Base-by-base conservation (phyloP, 2,797 vertebrate species). In the Syngnathus rostellatus region DNA sequence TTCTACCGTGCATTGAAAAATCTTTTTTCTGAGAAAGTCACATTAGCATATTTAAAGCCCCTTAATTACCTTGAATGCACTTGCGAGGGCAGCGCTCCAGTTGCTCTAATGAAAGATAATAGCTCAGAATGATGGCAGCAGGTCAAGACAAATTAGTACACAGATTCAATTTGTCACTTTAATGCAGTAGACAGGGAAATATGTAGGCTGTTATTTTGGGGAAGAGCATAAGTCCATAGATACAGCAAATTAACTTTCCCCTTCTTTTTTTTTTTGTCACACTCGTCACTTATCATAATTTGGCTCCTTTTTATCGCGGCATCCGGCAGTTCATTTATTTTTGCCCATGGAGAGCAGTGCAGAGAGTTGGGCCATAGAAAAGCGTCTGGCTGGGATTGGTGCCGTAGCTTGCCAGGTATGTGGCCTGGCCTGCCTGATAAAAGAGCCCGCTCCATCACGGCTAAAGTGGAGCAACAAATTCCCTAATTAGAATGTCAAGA, bases 381-480 rank as follows among this genome's bases (percentile, higher is more conserved):
- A 65, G 60, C 67, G 53, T 64, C 79, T 82, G 84, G 84, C 85
- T 72, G 60, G 1, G 61, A 66, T 40, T 70, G 76, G 71, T 73
- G 70, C 79, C 21, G 8, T 64, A 73, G 73, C 72, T 70, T 87
- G 87, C 87, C 87, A 88, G 85, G 79, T 89, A 79, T 81, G 77
- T 77, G 77, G 85, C 75, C 86, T 90, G 87, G 81, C 63, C 82
- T 68, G 70, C 62, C 75, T 75, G 87, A 90, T 90, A 88, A 88
- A 62, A 82, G 80, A 79, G 75, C 74, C 62, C 43, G 72, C 77
- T 88, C 75, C 76, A 85, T 88, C 83, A 84, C 75, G 45, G 79
- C 78, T 81, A 79, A 87, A 86, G 70, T 71, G 72, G 72, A 79
- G 85, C 83, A 82, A 74, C 76, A 86, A 80, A 86, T 86, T 84